Base-by-base conservation (phyloP, 2,888 invertebrate species). In the Tortrix viridana region DNA sequence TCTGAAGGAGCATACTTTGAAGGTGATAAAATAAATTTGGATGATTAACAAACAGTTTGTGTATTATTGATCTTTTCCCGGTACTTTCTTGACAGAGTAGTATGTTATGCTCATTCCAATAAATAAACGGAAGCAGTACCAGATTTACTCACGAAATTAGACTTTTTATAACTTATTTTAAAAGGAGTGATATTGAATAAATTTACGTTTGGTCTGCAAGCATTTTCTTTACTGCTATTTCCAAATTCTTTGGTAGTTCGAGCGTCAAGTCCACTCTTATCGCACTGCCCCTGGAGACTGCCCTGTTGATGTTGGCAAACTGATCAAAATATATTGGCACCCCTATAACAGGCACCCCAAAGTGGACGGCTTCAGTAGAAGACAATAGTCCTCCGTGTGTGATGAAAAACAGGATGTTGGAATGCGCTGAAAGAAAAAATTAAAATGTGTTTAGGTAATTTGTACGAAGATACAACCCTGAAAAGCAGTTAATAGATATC, bases 371-470 rank as follows among this genome's bases (percentile, higher is more conserved):
- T 68, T 86, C 85, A 18, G 76, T 80, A 0, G 79, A 73, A 0
- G 85, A 85, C 0, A 84, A 70, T 0, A 81, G 66, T 19, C 85
- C 85, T 18, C 85, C 85, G 55, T 84, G 84, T 0, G 81, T 73
- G 22, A 84, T 77, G 44, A 84, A 84, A 16, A 80, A 66, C n/a
- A 68, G 65, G 5, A 73, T 69, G 18, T 84, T 84, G 2, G 80
- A 77, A 65, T 84, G 84, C 41, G 77, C 84, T 84, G 76, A 23
- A 74, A 76, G 6, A 44, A 60, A 60, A 16, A 54, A 38, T 32
- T 12, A 12, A 32, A 26, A 6, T 0, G 12, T 32, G 9, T 9
- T 32, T 32, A 32, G 12, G 32, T n/a, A n/a, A n/a, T 26, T 26
- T 2, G 9, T 1, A 9, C 9, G 1, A 7, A 7, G 9, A 26